A percentile compares a stretch with the other conserved stretches of the same genome.
These are phyloP conservation scores for Troides oblongomaculatus DNA, from an alignment of 2,888 invertebrate genomes.

Conservation along the genomic window DNA sequence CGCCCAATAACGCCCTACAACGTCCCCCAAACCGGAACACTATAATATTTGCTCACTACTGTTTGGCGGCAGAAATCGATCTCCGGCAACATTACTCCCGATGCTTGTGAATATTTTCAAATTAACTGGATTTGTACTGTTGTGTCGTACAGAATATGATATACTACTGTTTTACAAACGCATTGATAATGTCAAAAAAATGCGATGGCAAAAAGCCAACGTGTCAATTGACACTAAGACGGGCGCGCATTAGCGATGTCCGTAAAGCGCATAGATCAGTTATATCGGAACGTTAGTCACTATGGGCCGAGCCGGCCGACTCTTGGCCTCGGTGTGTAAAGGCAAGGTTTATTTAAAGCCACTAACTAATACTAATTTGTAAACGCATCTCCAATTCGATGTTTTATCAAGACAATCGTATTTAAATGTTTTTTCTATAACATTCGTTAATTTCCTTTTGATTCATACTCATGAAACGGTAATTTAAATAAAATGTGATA, in stretches of 20 bases:
- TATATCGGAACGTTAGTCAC: constrained; percentile 22
- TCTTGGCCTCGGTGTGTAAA: constrained; percentile 3
- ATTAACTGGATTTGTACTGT: neutral
- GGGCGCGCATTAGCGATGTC: constrained; percentile 21
- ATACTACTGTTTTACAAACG: constrained; percentile 32
- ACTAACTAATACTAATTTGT: too few species aligned
- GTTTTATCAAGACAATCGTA: too few species aligned
- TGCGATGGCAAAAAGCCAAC: constrained; percentile 51
- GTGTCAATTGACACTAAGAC: constrained; percentile 35
- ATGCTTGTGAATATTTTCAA: neutral
- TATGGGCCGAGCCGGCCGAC: constrained; percentile 9
- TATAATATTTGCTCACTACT: too few species aligned
- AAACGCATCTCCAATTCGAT: too few species aligned
- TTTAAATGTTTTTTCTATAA: too few species aligned
- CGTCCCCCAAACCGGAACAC: too few species aligned
- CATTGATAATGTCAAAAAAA: constrained; percentile 35
- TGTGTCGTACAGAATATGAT: constrained; percentile 10
- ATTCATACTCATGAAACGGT: neutral
- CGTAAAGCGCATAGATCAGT: constrained; percentile 17
- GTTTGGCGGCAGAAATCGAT: too few species aligned
- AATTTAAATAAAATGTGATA: neutral
- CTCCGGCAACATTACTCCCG: neutral
- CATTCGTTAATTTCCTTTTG: neutral
- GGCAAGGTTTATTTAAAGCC: constrained; percentile 19
- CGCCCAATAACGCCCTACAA: too few species aligned